These are phyloP conservation scores for Mesocentrotus franciscanus DNA, from an alignment of 53 echinoderm and acorn worm genomes.

Conservation along the genomic window DNA sequence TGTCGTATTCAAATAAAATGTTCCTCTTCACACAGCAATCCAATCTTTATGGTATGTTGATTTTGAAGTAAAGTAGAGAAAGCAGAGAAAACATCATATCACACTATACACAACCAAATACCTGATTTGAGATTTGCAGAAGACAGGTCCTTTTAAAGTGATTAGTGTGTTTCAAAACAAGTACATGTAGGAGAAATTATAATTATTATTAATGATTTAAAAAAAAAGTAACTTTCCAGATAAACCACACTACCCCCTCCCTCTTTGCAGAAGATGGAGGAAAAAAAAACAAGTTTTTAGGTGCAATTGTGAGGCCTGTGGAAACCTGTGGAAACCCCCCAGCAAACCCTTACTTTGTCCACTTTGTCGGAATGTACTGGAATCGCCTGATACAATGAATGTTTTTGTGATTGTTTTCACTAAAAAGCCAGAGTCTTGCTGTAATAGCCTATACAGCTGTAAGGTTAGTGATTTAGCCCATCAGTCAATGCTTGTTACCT, in stretches of 20 bases:
- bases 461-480: slow-evolving; percentile 4
- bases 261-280: too few species aligned
- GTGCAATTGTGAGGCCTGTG: too few species aligned
- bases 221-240: too few species aligned
- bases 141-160: neutral
- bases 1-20: neutral
- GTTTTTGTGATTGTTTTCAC: neutral
- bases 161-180: too few species aligned
- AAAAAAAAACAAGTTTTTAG: too few species aligned
- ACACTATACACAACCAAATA: neutral
- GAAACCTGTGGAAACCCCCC: too few species aligned
- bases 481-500: slow-evolving; percentile 49
- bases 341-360: neutral
- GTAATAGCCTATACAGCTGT: slow-evolving; percentile 17
- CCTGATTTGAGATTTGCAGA: neutral
- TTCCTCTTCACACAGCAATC: neutral
- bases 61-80: neutral
- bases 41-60: too few species aligned
- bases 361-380: neutral
- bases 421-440: neutral
- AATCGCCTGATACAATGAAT: neutral
- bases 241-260: neutral
- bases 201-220: too few species aligned
- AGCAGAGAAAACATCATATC: neutral
- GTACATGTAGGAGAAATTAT: too few species aligned